A percentile compares a stretch with the other conserved stretches of the same genome.
Conservation (phyloP, 2,888 invertebrate species). For the Orthonevra nobilis region DNA sequence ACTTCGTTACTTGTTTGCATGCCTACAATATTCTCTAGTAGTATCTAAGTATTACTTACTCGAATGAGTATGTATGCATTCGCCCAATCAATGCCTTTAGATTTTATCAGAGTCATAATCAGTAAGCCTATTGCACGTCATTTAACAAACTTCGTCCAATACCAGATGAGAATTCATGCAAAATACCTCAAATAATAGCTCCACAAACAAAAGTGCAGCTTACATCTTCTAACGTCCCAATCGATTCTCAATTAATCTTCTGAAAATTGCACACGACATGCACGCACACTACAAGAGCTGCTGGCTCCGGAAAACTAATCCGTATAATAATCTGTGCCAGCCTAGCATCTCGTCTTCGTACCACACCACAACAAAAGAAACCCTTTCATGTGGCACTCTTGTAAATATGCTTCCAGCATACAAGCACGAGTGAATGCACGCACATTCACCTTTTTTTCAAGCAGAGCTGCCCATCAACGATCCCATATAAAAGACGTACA, state of each 20-base stretch:
- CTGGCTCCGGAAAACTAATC: neutral
- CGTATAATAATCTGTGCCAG: neutral
- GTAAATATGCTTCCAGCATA: neutral
- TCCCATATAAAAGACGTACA: conserved; percentile 54
- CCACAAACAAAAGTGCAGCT: too few species aligned
- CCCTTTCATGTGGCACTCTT: conserved; percentile 21
- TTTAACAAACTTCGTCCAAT: too few species aligned
- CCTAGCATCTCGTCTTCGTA: neutral
- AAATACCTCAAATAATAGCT: too few species aligned
- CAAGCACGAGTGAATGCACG: neutral
- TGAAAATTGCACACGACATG: neutral
- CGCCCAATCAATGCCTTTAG: too few species aligned
- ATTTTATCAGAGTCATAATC: too few species aligned
- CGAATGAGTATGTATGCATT: too few species aligned
- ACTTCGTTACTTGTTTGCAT: too few species aligned
- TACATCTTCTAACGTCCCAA: too few species aligned
- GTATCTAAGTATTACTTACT: too few species aligned
- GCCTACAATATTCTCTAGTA: too few species aligned
- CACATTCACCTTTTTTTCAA: conserved; percentile 1
- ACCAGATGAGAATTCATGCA: too few species aligned
- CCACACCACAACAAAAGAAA: conserved; percentile 31
- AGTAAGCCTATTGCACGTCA: too few species aligned
- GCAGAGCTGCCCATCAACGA: conserved; percentile 3
- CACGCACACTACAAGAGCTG: neutral
- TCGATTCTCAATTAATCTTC: neutral